Conservation (phyloP, 2,113 vertebrate species). For the Pseudorectes ferrugineus region DNA sequence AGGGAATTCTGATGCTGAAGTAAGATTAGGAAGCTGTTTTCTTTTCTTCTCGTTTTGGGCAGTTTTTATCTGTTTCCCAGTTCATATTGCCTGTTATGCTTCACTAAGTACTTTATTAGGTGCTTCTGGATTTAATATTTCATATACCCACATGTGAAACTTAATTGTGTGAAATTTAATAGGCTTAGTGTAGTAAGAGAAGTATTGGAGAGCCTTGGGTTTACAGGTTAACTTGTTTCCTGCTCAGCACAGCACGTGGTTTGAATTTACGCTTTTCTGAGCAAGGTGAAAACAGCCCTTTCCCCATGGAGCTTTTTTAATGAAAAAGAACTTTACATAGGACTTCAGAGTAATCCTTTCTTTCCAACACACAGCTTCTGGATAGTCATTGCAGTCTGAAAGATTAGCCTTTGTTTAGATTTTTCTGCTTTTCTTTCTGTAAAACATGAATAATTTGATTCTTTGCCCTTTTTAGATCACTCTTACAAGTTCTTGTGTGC, state of each 20-base stretch:
- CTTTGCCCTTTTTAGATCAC: not conserved
- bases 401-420: not conserved
- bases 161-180: not conserved
- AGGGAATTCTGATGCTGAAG: not conserved
- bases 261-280: not conserved
- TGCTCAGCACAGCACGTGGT: not conserved
- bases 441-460: not conserved
- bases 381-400: not conserved
- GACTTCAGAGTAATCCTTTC: not conserved
- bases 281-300: not conserved
- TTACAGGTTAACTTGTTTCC: not conserved
- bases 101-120: not conserved
- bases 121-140: not conserved
- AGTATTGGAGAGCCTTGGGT: not conserved
- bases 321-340: not conserved
- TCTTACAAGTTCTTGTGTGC: not conserved
- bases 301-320: not conserved
- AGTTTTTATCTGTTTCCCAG: not conserved
- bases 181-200: not conserved
- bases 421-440: not conserved
- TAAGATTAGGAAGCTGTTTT: not conserved
- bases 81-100: not conserved
- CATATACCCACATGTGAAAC: not conserved
- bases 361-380: not conserved
- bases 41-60: not conserved